Evolutionary conservation across 1,140 invertebrate species (phyloP), one percentile per base, ranked within the genome.

Genomic region (Gryllus bimaculatus): DNA sequence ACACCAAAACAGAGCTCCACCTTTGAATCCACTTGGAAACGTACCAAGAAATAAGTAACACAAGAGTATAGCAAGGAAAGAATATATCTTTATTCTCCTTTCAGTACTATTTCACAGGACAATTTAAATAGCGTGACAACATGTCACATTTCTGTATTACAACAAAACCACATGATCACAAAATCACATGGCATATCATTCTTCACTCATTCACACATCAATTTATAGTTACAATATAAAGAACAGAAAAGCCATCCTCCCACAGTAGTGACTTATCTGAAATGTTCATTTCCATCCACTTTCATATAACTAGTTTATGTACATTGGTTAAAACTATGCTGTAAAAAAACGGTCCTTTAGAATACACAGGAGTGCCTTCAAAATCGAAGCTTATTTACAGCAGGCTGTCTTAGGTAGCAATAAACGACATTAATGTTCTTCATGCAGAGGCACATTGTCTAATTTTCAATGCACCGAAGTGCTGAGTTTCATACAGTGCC

Each of bases 1-100:
- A 89, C 88, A 88, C 88, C 88, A 89, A 89, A 89, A 89, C 88
- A 87, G 85, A 88, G 88, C 87, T 88, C 87, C 87, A 88, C 87
- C 87, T 87, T 88, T 87, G 86, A 85, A 82, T n/a, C 84, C 83
- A 88, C 86, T 88, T 88, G 86, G 87, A 88, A 85, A 85, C 83
- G 83, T 81, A 87, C 85, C 86, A 87, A 87, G 86, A 88, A 87
- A 87, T 88, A 88, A 87, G 74, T 74, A 80, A 79, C 77, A 81
- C 81, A 82, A 75, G 75, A 39, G 49, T 79, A 78, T 80, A 79
- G 82, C 81, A 82, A 81, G 82, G 78, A 81, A 82, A 81, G 73
- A 79, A 81, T 78, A 76, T 80, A n/a, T 73, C 78, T 81, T 82
- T 82, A 81, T 81, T 82, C 80, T 73, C 78, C 75, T 8, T 48